Conservation (phyloP, 1,140 invertebrate genomes). For the Polyergus mexicanus region DNA sequence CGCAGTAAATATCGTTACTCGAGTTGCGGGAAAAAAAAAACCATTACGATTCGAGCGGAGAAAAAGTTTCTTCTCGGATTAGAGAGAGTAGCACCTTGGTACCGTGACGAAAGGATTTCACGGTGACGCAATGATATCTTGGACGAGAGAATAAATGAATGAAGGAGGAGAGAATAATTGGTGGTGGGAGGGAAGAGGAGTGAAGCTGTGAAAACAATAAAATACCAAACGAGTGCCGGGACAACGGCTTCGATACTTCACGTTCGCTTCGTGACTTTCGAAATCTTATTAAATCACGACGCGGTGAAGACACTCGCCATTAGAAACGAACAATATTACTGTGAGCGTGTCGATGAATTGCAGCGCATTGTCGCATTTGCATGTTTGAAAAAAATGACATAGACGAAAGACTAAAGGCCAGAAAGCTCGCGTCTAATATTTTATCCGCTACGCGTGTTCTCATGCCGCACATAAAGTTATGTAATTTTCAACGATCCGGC, state of each 20-base stretch:
- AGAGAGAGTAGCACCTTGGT: conserved; percentile 29
- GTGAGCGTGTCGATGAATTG: conserved; percentile 66
- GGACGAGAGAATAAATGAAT: conserved; percentile 60
- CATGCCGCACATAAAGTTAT: conserved; percentile 30
- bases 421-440: conserved; percentile 28
- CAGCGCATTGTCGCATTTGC: conserved; percentile 57
- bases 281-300: conserved; percentile 76
- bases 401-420: conserved; percentile 44
- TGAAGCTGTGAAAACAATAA: conserved; percentile 74
- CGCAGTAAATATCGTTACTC: conserved; percentile 23
- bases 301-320: conserved; percentile 25
- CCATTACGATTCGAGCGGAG: not conserved
- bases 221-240: conserved; percentile 67
- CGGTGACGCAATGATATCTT: conserved; percentile 66
- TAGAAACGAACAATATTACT: conserved; percentile 50
- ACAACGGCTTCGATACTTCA: conserved; percentile 11
- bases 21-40: not conserved
- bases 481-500: conserved; percentile 29
- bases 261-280: conserved; percentile 75
- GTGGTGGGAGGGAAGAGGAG: conserved; percentile 38
- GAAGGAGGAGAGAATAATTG: conserved; percentile 46
- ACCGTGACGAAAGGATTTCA: conserved; percentile 65
- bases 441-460: conserved; percentile 10
- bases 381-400: conserved; percentile 48
- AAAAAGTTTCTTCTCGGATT: conserved; percentile 37